Evolutionary conservation across 2,888 invertebrate species (phyloP).

Genomic region (Folsomia candida): DNA sequence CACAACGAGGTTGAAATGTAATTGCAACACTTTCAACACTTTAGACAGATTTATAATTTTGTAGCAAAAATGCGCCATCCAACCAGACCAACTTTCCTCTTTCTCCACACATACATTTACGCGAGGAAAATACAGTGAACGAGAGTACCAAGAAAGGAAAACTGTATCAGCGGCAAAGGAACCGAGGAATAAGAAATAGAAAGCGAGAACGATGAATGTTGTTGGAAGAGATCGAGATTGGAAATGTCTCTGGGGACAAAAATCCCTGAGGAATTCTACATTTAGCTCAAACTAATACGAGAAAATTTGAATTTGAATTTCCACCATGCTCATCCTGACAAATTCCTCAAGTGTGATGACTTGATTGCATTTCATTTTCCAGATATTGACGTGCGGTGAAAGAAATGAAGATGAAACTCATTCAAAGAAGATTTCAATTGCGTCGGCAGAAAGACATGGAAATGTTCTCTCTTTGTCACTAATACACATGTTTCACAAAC

Average conservation of each 20-base stretch:
- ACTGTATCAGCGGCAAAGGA: background rate
- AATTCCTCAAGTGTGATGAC: background rate
- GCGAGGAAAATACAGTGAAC: background rate
- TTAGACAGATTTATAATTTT: conserved; percentile 1
- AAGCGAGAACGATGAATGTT: background rate
- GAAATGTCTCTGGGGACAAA: background rate
- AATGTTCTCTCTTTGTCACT: too few relatives aligned
- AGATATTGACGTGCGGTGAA: background rate
- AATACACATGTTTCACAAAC: too few relatives aligned
- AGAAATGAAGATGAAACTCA: conserved; percentile 17
- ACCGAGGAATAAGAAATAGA: background rate
- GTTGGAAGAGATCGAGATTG: conserved; percentile 3
- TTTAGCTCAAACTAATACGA: background rate
- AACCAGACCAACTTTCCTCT: background rate
- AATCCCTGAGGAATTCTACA: background rate
- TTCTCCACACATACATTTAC: background rate
- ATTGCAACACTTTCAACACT: conserved; percentile 6
- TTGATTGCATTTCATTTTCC: background rate
- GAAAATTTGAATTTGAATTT: background rate
- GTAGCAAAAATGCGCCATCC: background rate
- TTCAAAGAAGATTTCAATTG: too few relatives aligned
- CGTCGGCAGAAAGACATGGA: too few relatives aligned
- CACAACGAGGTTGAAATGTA: conserved; percentile 1
- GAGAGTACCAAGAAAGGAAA: background rate
- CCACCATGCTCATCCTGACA: background rate